Evolutionary conservation across 2,888 invertebrate species (phyloP), one percentile per base, ranked within the genome.

Genomic region (Amblyjoppa fuscipennis): DNA sequence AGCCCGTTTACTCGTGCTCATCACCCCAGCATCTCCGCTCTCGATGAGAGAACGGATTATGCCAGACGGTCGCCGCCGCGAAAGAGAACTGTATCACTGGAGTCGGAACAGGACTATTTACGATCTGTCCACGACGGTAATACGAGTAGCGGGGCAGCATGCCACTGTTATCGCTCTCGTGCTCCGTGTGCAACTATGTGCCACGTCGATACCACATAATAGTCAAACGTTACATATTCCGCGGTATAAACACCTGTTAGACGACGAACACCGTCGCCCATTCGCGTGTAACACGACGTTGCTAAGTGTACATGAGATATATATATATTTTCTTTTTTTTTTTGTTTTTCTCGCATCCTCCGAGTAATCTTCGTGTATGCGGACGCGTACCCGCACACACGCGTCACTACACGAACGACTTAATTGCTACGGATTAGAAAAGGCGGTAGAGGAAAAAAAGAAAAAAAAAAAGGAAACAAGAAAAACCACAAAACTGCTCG

Each of bases 351-450:
- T 13, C 49, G 41, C 28, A 68, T 56, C 66, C 68, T 53, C 66
- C 53, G 28, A 41, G 53, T 68, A 20, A 20, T 16, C 51, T 45
- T 25, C 68, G 53, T 25, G 31, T 34, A 34, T 64, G 2, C 16
- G 28, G 11, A 25, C 20, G 16, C 31, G 13, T 5, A 6, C 64
- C n/a, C 6, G 31, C 38, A 13, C 38, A 68, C 45, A 59, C 64
- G 38, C 73, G 66, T 68, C n/a, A 25, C 4, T 41, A 20, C 68
- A 41, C 66, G 73, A 74, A 73, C 80, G 41, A 56, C 69, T 70
- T 84, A 81, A 81, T 81, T 78, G 81, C 73, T 38, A 41, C 41
- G 74, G 78, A 85, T 81, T 85, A 81, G 78, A 78, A 75, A 68
- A 69, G 56, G 41, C 34, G 81, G 81, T 81, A 31, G 53, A 41